Conservation (phyloP, 2,797 vertebrate genomes). For the Alfaro cultratus region DNA sequence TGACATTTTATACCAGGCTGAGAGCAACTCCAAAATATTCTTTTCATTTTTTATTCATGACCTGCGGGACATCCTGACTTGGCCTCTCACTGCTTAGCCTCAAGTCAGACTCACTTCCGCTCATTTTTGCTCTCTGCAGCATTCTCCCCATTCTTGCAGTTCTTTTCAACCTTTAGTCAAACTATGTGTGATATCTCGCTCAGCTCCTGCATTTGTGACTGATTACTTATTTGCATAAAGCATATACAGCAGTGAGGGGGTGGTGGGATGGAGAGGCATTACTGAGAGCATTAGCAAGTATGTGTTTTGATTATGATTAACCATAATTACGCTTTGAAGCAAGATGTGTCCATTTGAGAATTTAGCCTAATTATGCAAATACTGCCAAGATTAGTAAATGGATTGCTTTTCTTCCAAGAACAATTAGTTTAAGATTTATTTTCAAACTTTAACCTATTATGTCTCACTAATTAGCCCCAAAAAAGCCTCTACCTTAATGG, state of each 20-base stretch:
- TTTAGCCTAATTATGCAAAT: constrained; percentile 23
- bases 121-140: constrained; percentile 2
- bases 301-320: constrained; percentile 43
- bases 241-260: constrained; percentile 19
- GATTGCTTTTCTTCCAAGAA: constrained; percentile 1
- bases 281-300: constrained; percentile 30
- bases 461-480: background rate
- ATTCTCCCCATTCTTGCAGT: constrained; percentile 58
- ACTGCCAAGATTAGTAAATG: constrained; percentile 22
- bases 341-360: constrained; percentile 36
- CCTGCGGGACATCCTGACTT: constrained; percentile 57
- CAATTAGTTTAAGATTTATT: constrained; percentile 15
- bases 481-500: background rate
- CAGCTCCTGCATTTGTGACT: constrained; percentile 49
- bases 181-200: constrained; percentile 39
- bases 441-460: constrained; percentile 5
- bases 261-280: constrained; percentile 9
- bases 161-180: constrained; percentile 35
- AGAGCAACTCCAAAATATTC: constrained; percentile 54
- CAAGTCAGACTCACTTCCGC: constrained; percentile 42
- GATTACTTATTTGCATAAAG: constrained; percentile 64
- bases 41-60: constrained; percentile 72
- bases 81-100: constrained; percentile 61
- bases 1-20: constrained; percentile 40
- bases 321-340: constrained; percentile 33